Conservation (phyloP, 2,113 vertebrate species). For the Gasterosteus aculeatus region DNA sequence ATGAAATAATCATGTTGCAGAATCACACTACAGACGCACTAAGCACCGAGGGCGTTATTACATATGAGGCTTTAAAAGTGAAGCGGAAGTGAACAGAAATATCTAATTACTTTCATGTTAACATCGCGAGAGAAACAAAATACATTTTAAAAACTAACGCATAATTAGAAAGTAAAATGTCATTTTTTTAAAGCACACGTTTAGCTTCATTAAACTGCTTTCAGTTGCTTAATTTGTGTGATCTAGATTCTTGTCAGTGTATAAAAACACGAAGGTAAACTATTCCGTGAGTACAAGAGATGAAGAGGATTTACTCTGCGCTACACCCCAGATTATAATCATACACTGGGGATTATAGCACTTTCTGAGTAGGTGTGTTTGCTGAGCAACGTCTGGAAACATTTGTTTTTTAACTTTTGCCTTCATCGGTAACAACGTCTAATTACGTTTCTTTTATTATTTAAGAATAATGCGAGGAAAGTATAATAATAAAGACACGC, state of each 20-base stretch:
- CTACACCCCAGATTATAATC: constrained; percentile 55
- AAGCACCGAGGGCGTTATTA: constrained; percentile 2
- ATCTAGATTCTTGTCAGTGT: constrained; percentile 1
- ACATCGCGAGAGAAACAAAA: neutral
- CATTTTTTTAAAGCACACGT: neutral
- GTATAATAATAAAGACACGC: constrained; percentile 16
- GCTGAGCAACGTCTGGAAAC: constrained; percentile 27
- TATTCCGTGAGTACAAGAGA: constrained; percentile 23
- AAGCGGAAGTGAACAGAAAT: neutral
- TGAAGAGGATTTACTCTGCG: constrained; percentile 52
- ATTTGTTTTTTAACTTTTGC: constrained; percentile 21
- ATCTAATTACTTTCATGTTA: neutral
- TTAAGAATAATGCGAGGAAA: neutral
- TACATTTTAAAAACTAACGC: neutral
- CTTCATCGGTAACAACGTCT: neutral
- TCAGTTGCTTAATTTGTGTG: neutral
- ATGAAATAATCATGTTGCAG: constrained; percentile 3
- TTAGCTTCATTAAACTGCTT: neutral
- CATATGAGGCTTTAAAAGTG: constrained; percentile 9
- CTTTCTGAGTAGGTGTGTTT: constrained; percentile 37
- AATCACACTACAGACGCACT: neutral
- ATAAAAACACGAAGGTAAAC: constrained; percentile 14
- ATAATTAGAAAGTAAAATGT: neutral
- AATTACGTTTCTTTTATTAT: neutral
- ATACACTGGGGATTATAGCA: constrained; percentile 55